Percentiles rank a stretch among this genome's conserved stretches.
phyloP scores from a whole-genome alignment of 2,888 invertebrate species.

The Polydesmus complanatus region DNA sequence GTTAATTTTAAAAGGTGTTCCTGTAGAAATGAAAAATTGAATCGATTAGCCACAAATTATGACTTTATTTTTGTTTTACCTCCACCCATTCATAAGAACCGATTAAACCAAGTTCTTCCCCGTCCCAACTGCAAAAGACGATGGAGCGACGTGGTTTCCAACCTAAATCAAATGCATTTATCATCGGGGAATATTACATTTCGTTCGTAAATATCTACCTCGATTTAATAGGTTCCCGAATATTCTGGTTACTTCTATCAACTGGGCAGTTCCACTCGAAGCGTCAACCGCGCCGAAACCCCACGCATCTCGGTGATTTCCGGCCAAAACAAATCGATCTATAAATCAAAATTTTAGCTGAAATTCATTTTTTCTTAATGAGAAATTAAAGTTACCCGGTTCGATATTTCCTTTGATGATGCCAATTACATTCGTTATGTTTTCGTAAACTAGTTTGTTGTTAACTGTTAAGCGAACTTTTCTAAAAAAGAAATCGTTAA shows the following conservation, averaged over 20 bases:
- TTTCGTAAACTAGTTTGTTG: background rate
- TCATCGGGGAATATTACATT: background rate
- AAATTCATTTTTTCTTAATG: too few relatives aligned
- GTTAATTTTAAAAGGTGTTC: constrained; percentile 18
- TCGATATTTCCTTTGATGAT: constrained; percentile 28
- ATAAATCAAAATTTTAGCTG: too few relatives aligned
- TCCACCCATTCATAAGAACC: constrained; percentile 38
- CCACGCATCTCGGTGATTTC: constrained; percentile 43
- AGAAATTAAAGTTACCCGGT: constrained; percentile 22
- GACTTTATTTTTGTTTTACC: too few relatives aligned
- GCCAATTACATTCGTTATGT: constrained; percentile 30
- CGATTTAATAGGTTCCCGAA: constrained; percentile 28
- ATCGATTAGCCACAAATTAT: background rate
- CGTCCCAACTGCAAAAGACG: constrained; percentile 38
- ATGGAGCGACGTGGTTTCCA: constrained; percentile 38
- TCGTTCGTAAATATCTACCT: too few relatives aligned
- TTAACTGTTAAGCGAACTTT: constrained; percentile 7
- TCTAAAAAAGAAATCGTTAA: constrained; percentile 1
- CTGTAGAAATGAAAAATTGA: constrained; percentile 1
- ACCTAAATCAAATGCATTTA: constrained; percentile 22
- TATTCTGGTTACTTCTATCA: constrained; percentile 36
- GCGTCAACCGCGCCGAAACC: constrained; percentile 38
- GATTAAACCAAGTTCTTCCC: constrained; percentile 37
- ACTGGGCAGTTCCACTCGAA: constrained; percentile 37
- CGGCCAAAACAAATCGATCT: constrained; percentile 39